Conservation (phyloP, 2,797 vertebrate species). For the Ctenopoma multispine region DNA sequence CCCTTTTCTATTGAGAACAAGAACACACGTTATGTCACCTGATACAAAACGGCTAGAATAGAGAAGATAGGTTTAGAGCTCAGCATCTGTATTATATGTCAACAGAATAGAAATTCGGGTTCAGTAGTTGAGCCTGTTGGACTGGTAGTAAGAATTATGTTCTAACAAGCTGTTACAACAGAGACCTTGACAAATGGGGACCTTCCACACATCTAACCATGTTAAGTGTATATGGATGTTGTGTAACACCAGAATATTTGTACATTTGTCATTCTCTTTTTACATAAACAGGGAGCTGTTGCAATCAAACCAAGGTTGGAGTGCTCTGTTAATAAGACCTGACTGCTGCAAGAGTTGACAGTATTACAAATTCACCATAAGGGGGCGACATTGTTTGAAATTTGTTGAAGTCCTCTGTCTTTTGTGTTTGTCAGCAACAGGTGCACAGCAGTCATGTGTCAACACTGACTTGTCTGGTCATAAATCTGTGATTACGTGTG, state of each 20-base stretch:
- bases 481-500: conserved; percentile 51
- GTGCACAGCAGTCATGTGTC: conserved; percentile 39
- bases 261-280: conserved; percentile 13
- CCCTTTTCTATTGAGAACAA: conserved; percentile 20
- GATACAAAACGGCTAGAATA: conserved; percentile 8
- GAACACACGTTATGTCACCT: conserved; percentile 43
- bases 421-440: conserved; percentile 53
- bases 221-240: conserved; percentile 15
- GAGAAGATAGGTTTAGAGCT: neutral
- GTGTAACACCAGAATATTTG: conserved; percentile 1
- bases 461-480: conserved; percentile 40
- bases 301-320: no score
- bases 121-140: conserved; percentile 33
- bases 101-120: neutral
- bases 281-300: neutral
- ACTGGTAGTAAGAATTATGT: conserved; percentile 35
- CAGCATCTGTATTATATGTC: conserved; percentile 1
- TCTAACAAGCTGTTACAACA: conserved; percentile 15
- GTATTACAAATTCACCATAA: conserved; percentile 40
- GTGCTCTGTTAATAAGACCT: neutral
- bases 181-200: conserved; percentile 37
- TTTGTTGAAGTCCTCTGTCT: conserved; percentile 24
- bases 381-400: conserved; percentile 70
- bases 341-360: conserved; percentile 14
- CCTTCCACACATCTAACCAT: conserved; percentile 17